Evolutionary conservation across 2,113 vertebrate species (phyloP).

Genomic region (Catagonus wagneri): DNA sequence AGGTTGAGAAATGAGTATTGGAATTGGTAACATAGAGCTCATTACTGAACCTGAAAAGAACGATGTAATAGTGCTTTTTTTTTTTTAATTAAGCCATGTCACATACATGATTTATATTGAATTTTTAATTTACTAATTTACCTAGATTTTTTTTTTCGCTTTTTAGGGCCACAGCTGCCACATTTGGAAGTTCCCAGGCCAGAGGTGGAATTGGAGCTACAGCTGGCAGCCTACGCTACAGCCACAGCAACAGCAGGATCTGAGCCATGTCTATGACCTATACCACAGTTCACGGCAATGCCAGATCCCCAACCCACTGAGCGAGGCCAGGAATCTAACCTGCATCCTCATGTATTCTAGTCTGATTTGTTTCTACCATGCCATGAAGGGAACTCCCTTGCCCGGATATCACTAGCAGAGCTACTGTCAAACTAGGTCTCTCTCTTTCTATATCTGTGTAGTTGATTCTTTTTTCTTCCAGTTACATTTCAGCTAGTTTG

Average conservation of each 20-base stretch:
- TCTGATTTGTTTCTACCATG: too few species aligned
- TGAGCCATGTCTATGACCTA: too few species aligned
- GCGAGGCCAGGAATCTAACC: too few species aligned
- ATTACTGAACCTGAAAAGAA: background rate
- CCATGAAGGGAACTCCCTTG: too few species aligned
- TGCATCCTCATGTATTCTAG: too few species aligned
- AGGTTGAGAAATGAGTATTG: background rate
- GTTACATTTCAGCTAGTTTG: background rate
- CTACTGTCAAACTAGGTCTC: background rate
- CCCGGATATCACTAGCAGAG: background rate
- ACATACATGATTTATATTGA: background rate
- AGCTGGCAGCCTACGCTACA: too few species aligned
- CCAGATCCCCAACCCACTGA: too few species aligned
- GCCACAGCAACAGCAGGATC: too few species aligned
- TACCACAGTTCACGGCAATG: too few species aligned
- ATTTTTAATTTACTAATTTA: background rate
- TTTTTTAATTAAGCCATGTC: background rate
- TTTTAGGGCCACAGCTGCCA: too few species aligned
- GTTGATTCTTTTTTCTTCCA: conserved; percentile 25
- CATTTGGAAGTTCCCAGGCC: too few species aligned
- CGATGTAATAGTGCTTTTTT: background rate
- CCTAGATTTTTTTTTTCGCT: background rate
- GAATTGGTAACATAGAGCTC: background rate
- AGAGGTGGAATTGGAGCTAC: too few species aligned
- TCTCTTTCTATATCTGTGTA: background rate